Evolutionary conservation across 1,140 invertebrate genomes (phyloP), one percentile per base, ranked within the genome.

Genomic region (Mamestra configurata): DNA sequence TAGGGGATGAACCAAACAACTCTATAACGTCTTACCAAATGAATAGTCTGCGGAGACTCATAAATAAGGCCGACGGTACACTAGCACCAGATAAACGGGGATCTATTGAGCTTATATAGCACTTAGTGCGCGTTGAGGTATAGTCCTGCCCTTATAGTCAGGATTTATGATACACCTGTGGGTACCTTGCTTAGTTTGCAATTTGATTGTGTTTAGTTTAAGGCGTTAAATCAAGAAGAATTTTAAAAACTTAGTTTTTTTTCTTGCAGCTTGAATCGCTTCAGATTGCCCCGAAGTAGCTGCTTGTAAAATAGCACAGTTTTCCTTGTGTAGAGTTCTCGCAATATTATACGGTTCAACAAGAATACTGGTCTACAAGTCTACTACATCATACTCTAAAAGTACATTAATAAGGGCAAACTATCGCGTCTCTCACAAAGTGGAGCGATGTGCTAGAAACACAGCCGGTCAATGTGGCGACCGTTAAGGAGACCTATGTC

Each of bases 91-190:
- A 89, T 89, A 88, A 87, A 83, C 84, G 80, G 79, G 84, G 81
- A 88, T 89, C 81, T 87, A 89, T 86, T 82, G 86, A 76, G 85
- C 84, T 88, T 87, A 87, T 87, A 87, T 82, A 86, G 79, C 84
- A 84, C 81, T 82, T 80, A 81, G 83, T 76, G 57, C 68, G 79
- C 71, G 79, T 79, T 79, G 66, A 79, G 64, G 80, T 72, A 77
- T 68, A 68, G 80, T 78, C 72, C 61, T 79, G 79, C 80, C 81
- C 80, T 79, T 75, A 79, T 76, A 66, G 46, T 18, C 68, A 76
- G 61, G 81, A 89, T 89, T 89, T 89, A 89, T 89, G 68, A 64
- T 82, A 49, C 82, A 89, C 86, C 84, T 89, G 86, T 82, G 86
- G 80, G 79, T 82, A 80, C 70, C n/a, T 57, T 35, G 72, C 46